Conservation (phyloP, 1,140 invertebrate species). For the Drosophila funebris region DNA sequence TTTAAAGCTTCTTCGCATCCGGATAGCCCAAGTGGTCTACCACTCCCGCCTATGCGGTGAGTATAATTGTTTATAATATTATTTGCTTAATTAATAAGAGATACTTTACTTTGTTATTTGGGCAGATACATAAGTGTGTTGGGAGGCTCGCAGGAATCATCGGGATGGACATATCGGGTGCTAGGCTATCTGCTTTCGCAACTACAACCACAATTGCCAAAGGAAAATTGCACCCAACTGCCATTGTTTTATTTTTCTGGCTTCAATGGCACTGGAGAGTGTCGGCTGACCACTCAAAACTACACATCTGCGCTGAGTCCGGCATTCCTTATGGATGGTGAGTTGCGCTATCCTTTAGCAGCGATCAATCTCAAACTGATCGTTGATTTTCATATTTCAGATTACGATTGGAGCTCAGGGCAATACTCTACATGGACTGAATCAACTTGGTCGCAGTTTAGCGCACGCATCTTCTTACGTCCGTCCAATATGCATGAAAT, state of each 20-base stretch:
- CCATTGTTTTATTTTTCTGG: constrained; percentile 86
- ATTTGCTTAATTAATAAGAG: not conserved
- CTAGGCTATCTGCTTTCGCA: constrained; percentile 72
- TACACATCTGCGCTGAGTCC: constrained; percentile 91
- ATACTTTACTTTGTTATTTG: not conserved
- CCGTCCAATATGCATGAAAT: constrained; percentile 89
- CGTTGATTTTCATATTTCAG: constrained; percentile 82
- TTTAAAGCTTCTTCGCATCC: constrained; percentile 86
- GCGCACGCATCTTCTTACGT: constrained; percentile 92
- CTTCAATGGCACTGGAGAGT: constrained; percentile 87
- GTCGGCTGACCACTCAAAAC: constrained; percentile 90
- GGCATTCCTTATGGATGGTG: constrained; percentile 90
- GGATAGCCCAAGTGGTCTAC: constrained; percentile 84
- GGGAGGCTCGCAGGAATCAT: constrained; percentile 76
- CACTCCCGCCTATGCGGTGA: constrained; percentile 72
- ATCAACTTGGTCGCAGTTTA: constrained; percentile 91
- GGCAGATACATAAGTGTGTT: constrained; percentile 78
- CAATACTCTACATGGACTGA: constrained; percentile 96
- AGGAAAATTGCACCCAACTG: constrained; percentile 65
- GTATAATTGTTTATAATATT: not conserved
- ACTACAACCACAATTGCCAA: constrained; percentile 28
- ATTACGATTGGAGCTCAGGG: constrained; percentile 91
- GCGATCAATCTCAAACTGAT: not conserved
- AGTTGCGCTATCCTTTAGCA: constrained; percentile 1
- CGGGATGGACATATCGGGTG: constrained; percentile 77